Conservation (phyloP, 2,113 vertebrate genomes). For the Oenanthe oenanthe region DNA sequence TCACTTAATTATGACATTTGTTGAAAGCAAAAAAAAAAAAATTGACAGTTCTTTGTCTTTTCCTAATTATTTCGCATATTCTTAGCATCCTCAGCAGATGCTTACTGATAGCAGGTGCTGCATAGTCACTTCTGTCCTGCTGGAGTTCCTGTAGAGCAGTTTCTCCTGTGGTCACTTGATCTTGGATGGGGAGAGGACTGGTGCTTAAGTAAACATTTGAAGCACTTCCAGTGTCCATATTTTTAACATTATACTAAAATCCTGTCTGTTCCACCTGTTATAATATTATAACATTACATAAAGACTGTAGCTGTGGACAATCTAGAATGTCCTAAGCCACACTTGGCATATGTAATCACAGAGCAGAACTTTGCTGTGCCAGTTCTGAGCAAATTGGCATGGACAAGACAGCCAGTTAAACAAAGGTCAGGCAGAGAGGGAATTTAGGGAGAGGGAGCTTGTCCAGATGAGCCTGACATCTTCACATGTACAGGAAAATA, state of each 20-base stretch:
- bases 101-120: background rate
- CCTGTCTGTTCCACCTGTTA: background rate
- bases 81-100: background rate
- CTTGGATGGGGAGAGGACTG: background rate
- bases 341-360: background rate
- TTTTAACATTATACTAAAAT: background rate
- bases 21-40: background rate
- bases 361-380: background rate
- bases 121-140: background rate
- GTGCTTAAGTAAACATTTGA: background rate
- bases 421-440: background rate
- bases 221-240: background rate
- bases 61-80: background rate
- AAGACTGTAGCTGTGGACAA: background rate
- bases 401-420: background rate
- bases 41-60: background rate
- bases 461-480: background rate
- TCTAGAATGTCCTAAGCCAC: background rate
- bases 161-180: background rate
- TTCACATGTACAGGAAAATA: background rate
- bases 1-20: background rate
- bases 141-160: background rate
- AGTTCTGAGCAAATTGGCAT: background rate
- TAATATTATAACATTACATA: background rate
- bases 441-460: background rate